Evolutionary conservation across 2,113 vertebrate genomes (phyloP), one percentile per base, ranked within the genome.

Genomic region (Reinhardtius hippoglossoides): DNA sequence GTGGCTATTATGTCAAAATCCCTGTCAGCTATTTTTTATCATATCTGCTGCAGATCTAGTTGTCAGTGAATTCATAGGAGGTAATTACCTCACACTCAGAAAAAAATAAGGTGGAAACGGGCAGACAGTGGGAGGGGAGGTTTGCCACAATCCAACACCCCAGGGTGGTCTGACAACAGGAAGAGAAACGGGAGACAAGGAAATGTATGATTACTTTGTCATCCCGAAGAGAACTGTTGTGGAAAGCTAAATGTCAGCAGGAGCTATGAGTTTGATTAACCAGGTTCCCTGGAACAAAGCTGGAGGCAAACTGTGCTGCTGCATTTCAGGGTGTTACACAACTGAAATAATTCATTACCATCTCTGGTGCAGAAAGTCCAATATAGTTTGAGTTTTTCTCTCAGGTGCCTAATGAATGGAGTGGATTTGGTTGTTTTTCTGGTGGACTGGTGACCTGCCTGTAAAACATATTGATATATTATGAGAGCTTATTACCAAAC

Each of bases 11-110:
- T 93, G 82, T 90, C 88, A 90, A 93, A 92, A 88, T 89, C 80
- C 85, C 86, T 86, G 92, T 93, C 92, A 93, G 90, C 90, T 93
- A 92, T 93, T 93, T 93, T 92, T 88, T 90, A 90, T 89, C 88
- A 74, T 88, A 89, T 91, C 91, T 89, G 75, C 76, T 0, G 37
- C 82, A 62, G 82, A 91, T 92, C 89, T 81, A 68, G 88, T 88
- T 85, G 82, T 88, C 81, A 70, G 70, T 83, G 89, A 83, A 89
- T 92, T 91, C 89, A 82, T 59, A 66, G 68, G 80, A 81, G 86
- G 77, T 91, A 93, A 92, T 93, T 91, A 87, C 87, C 78, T 88
- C 72, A 83, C 58, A 72, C 80, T 84, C 71, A 15, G 81, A 78
- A 74, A 85, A 83, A 87, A 89, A 85, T 65, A 68, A 65, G 84